These are phyloP conservation scores for Clarias magur DNA, from an alignment of 2,113 vertebrate genomes.

Conservation along the genomic window DNA sequence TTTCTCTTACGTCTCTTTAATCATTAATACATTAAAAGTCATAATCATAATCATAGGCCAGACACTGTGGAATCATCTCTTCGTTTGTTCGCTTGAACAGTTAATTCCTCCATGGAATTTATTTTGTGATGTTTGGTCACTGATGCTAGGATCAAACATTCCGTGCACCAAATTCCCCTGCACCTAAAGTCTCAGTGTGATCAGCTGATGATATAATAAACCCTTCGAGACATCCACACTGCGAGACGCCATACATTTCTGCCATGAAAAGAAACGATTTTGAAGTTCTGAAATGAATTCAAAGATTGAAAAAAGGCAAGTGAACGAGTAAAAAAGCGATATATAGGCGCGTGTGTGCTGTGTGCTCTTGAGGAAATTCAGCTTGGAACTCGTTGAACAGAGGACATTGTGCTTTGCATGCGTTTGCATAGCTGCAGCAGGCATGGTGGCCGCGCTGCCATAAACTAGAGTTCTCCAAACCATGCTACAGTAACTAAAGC, in stretches of 20 bases:
- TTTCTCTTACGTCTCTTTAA: neutral
- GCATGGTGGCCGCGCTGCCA: slow-evolving; percentile 16
- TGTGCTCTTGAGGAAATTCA: slow-evolving; percentile 25
- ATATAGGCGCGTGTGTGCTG: neutral
- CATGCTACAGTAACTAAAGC: slow-evolving; percentile 24
- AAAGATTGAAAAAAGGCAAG: neutral
- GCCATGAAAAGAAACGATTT: neutral
- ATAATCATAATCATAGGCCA: neutral
- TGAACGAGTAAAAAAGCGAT: neutral
- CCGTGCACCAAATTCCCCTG: neutral
- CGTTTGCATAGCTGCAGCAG: slow-evolving; percentile 47
- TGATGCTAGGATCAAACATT: neutral
- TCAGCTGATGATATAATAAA: slow-evolving; percentile 45
- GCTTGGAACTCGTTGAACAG: neutral
- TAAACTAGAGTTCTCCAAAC: slow-evolving; percentile 43
- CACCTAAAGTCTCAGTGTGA: slow-evolving; percentile 16
- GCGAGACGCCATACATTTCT: neutral
- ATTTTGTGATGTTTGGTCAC: neutral
- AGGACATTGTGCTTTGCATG: slow-evolving; percentile 46
- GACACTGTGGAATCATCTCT: neutral
- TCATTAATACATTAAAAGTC: neutral
- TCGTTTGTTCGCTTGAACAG: neutral
- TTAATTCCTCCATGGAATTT: neutral
- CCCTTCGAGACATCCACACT: slow-evolving; percentile 23
- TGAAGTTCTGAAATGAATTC: neutral